phyloP scores from a whole-genome alignment of 1,140 invertebrate species.

The Drepana arcuata region DNA sequence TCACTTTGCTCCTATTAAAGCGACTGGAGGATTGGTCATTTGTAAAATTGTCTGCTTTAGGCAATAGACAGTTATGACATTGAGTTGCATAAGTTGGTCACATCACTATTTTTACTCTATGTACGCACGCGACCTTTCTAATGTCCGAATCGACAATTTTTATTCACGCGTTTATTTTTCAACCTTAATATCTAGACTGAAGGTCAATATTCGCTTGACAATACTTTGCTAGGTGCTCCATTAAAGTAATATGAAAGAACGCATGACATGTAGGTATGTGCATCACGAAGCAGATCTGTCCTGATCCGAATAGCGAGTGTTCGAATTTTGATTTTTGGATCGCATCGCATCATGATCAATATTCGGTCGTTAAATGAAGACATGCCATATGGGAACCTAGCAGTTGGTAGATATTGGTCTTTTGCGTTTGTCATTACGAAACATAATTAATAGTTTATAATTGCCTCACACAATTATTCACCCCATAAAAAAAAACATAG shows the following conservation, averaged over 20 bases:
- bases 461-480: too few relatives aligned
- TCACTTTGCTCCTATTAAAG: constrained; percentile 30
- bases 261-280: constrained; percentile 17
- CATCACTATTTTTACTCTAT: constrained; percentile 27
- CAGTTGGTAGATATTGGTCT: too few relatives aligned
- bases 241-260: constrained; percentile 2
- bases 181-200: constrained; percentile 3
- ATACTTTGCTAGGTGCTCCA: background rate
- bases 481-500: too few relatives aligned
- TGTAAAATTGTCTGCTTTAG: constrained; percentile 40
- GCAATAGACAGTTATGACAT: constrained; percentile 34
- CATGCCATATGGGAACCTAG: too few relatives aligned
- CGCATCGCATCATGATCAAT: too few relatives aligned
- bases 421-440: too few relatives aligned
- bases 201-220: constrained; percentile 4
- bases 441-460: too few relatives aligned
- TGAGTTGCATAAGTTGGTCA: constrained; percentile 29
- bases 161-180: constrained; percentile 2
- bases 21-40: constrained; percentile 32
- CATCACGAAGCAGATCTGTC: constrained; percentile 20
- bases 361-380: too few relatives aligned
- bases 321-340: too few relatives aligned
- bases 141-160: constrained; percentile 11
- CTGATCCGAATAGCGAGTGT: constrained; percentile 12
- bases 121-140: constrained; percentile 28